Base-by-base conservation (phyloP, 2,797 vertebrate species). In the Oryzias sinensis region DNA sequence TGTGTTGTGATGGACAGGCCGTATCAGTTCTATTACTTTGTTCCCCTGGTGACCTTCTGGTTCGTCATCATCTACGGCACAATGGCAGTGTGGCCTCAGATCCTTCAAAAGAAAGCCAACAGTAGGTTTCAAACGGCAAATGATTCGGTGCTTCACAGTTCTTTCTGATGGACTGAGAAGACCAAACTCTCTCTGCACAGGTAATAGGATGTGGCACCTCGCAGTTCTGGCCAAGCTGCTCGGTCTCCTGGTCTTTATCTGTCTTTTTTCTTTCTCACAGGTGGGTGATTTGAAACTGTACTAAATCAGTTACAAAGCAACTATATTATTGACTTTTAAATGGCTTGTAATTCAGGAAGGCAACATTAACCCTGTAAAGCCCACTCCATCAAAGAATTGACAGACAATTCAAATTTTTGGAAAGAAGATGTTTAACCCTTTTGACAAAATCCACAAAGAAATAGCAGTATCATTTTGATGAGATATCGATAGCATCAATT, bases 11-110 rank as follows among this genome's bases (percentile, higher is more conserved):
- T 99, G 97, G 94, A 99, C 80, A 88, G 96, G 53, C 93, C 96
- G 4, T 99, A 99, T 82, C 97, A 99, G 75, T 99, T 98, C 90
- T 99, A 99, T 82, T 99, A 99, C 79, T 99, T 99, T 70, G 97
- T 99, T 62, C 97, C 97, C 4, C 77, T 99, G 65, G 97, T 99
- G 67, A 96, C 95, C 18, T 95, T 98, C 82, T 99, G 97, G 97
- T 99, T 99, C 79, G 93, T 93, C 67, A 77, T 96, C 67, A 97
- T 99, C 86, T 99, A 99, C 65, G 81, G 77, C 68, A 93, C 93
- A 5, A 86, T 99, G 90, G 96, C 93, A 59, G n/a, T 95, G 13
- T 99, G 96, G 96, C 97, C 97, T 76, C 97, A 98, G 82, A 95
- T 98, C 77, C 92, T 93, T 58, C 95, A 97, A 88, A 98, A 98